These are phyloP conservation scores for Periphyllus acericola DNA, from an alignment of 2,888 invertebrate species.

Conservation along the genomic window DNA sequence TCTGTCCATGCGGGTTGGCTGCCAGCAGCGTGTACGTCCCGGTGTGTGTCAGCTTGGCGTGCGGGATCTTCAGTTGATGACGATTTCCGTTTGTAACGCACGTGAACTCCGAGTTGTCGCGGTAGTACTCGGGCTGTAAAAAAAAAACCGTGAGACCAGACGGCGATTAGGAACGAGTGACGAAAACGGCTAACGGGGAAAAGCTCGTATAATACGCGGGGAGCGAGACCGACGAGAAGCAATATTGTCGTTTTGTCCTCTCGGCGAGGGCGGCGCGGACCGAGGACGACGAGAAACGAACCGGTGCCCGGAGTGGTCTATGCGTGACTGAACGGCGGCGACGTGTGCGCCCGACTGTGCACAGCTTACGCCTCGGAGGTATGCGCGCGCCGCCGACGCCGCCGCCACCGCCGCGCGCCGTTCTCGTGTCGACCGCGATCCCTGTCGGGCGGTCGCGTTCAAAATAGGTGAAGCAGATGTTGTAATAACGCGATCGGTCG, in stretches of 20 bases:
- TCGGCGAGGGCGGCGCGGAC: background rate
- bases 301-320: background rate
- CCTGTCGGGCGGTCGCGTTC: background rate
- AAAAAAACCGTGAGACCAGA: conserved; percentile 11
- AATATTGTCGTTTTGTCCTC: background rate
- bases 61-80: conserved; percentile 85
- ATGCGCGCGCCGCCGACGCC: background rate
- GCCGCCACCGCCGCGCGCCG: background rate
- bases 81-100: conserved; percentile 78
- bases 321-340: conserved; percentile 26
- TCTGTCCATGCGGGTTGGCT: conserved; percentile 83
- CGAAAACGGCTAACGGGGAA: background rate
- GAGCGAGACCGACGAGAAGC: no score
- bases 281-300: background rate
- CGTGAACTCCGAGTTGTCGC: conserved; percentile 84
- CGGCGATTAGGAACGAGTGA: background rate
- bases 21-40: conserved; percentile 88
- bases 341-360: no score
- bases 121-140: conserved; percentile 83
- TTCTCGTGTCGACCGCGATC: background rate
- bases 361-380: no score
- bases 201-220: no score
- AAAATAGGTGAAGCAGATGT: no score
- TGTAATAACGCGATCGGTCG: no score
- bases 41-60: conserved; percentile 86